A percentile compares a stretch with the other conserved stretches of the same genome.
Evolutionary conservation across 1,140 invertebrate genomes (phyloP).

Genomic region (Atopsyche davidsoni): DNA sequence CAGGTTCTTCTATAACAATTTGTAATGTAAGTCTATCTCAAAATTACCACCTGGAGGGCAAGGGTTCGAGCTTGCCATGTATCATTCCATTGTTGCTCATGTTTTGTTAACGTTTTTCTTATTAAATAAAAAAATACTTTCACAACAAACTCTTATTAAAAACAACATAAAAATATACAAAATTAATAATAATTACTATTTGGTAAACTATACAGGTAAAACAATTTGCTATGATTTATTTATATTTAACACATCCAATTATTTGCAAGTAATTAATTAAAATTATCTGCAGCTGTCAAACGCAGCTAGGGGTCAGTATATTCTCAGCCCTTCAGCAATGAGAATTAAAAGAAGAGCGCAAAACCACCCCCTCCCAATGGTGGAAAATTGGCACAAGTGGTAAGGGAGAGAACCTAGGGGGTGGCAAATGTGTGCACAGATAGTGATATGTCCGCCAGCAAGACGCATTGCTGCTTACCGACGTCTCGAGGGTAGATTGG

Average conservation of each 20-base stretch:
- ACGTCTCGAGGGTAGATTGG: conserved; percentile 31
- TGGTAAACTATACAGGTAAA: no score
- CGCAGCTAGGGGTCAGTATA: background rate
- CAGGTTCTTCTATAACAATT: no score
- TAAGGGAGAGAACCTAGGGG: background rate
- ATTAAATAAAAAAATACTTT: background rate
- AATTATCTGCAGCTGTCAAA: conserved; percentile 1
- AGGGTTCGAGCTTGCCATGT: no score
- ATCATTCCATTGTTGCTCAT: background rate
- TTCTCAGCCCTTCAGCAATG: no score
- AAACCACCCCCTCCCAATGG: conserved; percentile 10
- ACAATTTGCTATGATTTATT: no score
- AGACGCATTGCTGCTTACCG: conserved; percentile 31
- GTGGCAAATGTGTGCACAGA: conserved; percentile 29
- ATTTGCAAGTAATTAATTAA: no score
- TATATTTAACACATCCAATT: no score
- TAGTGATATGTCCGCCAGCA: conserved; percentile 30
- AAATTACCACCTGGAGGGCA: no score
- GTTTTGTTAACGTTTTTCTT: background rate
- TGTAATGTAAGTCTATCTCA: no score
- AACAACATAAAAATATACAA: no score
- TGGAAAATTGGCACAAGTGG: conserved; percentile 30
- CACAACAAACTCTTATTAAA: no score
- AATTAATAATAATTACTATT: no score
- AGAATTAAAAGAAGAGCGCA: conserved; percentile 23